These are phyloP conservation scores for Hormiphora californensis DNA, from an alignment of 37 sponge, comb jelly and placozoan species.

Conservation along the genomic window DNA sequence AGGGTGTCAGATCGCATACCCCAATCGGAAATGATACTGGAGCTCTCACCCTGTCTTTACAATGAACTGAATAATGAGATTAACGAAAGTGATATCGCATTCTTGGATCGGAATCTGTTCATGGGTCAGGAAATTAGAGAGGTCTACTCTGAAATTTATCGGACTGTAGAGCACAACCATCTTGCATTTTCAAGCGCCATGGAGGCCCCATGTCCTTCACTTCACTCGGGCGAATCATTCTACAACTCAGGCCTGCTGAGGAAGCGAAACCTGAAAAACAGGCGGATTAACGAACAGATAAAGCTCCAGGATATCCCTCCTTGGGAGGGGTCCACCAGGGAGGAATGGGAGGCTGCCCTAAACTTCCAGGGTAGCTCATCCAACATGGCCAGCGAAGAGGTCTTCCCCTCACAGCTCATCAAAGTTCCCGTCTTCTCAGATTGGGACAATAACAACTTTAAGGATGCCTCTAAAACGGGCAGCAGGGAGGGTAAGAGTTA, in stretches of 20 bases:
- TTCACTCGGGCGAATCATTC: neutral
- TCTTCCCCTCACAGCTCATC: slow-evolving; percentile 45
- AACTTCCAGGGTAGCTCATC: slow-evolving; percentile 25
- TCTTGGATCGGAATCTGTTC: slow-evolving; percentile 66
- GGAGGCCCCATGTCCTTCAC: slow-evolving; percentile 13
- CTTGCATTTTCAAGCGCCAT: slow-evolving; percentile 55
- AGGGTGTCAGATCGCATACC: slow-evolving; percentile 71
- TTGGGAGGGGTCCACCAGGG: slow-evolving; percentile 17
- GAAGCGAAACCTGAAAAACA: slow-evolving; percentile 23
- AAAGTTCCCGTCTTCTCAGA: slow-evolving; percentile 50
- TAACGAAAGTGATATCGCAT: slow-evolving; percentile 39
- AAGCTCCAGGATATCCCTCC: neutral
- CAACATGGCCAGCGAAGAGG: neutral
- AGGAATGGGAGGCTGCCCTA: slow-evolving; percentile 39
- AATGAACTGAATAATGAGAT: slow-evolving; percentile 74
- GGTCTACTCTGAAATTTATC: slow-evolving; percentile 69
- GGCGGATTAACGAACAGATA: slow-evolving; percentile 13
- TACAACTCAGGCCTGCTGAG: slow-evolving; percentile 34
- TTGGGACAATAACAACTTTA: slow-evolving; percentile 40
- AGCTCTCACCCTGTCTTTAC: slow-evolving; percentile 59
- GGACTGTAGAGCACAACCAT: slow-evolving; percentile 62
- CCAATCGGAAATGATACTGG: slow-evolving; percentile 58
- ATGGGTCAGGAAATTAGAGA: slow-evolving; percentile 63
- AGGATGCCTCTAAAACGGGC: neutral
- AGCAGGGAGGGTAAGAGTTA: slow-evolving; percentile 46